phyloP scores from a whole-genome alignment of 2,113 vertebrate genomes.

The Bufo gargarizans region DNA sequence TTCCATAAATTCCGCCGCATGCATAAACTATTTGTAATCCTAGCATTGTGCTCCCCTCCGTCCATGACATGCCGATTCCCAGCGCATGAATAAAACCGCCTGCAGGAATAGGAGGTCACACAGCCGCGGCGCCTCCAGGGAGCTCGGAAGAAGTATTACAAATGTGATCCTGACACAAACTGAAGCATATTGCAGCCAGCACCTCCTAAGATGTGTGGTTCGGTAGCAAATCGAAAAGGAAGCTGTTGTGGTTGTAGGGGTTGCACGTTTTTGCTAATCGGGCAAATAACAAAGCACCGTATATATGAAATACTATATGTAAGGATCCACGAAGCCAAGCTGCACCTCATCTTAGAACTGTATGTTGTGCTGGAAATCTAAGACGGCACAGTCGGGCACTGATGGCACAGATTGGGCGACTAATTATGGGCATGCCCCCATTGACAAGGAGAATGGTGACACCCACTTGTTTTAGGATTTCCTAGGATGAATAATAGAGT shows the following conservation, averaged over 20 bases:
- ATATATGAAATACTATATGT: no score
- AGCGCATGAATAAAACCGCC: neutral
- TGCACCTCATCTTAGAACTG: no score
- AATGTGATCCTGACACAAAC: slow-evolving; percentile 7
- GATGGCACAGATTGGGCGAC: no score
- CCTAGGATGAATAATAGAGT: no score
- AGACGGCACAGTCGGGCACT: no score
- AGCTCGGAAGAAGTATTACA: neutral
- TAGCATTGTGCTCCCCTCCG: neutral
- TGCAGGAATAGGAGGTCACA: slow-evolving; percentile 7
- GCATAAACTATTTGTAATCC: slow-evolving; percentile 17
- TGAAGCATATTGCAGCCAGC: neutral
- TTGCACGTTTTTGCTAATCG: neutral
- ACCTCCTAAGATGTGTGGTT: neutral
- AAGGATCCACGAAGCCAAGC: no score
- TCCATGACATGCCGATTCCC: slow-evolving; percentile 12
- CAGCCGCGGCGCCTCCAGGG: neutral
- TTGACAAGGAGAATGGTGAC: no score
- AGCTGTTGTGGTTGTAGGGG: neutral
- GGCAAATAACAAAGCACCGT: neutral
- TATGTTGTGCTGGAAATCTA: no score
- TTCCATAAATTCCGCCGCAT: neutral
- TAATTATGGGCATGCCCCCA: no score
- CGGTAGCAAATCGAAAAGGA: neutral
- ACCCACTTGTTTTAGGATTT: no score